Conservation (phyloP, 2,797 vertebrate species). For the Acridotheres tristis region DNA sequence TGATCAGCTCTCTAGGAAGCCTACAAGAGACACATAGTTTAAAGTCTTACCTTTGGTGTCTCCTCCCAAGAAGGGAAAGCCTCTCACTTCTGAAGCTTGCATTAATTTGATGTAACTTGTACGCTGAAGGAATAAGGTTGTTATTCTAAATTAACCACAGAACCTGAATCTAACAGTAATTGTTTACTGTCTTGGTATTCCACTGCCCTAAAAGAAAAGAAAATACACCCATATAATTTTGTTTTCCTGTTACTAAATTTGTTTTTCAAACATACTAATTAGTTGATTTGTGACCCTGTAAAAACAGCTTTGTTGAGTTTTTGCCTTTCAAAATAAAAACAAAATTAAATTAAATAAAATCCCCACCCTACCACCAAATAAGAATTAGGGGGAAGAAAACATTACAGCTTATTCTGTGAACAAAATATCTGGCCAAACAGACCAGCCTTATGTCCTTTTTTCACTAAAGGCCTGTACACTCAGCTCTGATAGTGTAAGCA, state of each 20-base stretch:
- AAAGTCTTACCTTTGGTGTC: neutral
- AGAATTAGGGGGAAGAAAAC: accelerated
- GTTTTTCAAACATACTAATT: neutral
- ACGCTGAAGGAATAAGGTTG: neutral
- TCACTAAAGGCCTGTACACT: neutral
- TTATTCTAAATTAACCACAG: neutral
- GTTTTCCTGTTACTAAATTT: neutral
- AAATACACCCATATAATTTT: neutral
- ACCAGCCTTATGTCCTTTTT: neutral
- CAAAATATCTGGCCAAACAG: neutral
- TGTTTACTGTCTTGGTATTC: neutral
- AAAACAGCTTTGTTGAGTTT: neutral
- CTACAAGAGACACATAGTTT: neutral
- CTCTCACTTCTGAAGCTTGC: neutral
- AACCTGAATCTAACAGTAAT: neutral
- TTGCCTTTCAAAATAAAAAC: neutral
- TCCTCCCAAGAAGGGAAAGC: too few relatives aligned
- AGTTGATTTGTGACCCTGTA: neutral
- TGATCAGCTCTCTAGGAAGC: neutral
- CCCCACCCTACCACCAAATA: neutral
- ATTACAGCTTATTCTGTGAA: neutral
- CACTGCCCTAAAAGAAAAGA: neutral
- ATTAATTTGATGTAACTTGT: neutral
- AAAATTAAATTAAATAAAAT: neutral
- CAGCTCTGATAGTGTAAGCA: neutral